Conservation (phyloP, 2,888 invertebrate genomes). For the Ophion obscuratus region DNA sequence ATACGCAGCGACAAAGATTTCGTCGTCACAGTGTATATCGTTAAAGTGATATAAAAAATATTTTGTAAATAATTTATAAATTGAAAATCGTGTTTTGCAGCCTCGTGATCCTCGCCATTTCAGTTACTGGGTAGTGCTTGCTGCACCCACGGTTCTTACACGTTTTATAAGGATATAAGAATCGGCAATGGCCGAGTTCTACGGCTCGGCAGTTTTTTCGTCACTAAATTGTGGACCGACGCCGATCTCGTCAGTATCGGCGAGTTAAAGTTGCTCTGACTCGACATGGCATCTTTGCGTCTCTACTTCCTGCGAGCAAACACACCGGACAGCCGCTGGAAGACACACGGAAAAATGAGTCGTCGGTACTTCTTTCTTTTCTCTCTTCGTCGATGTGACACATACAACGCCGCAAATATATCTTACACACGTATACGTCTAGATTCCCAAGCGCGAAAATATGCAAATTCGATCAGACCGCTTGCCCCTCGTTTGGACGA, state of each 20-base stretch:
- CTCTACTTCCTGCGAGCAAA: slow-evolving; percentile 97
- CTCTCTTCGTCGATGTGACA: neutral
- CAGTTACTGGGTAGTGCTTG: slow-evolving; percentile 94
- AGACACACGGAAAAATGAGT: slow-evolving; percentile 94
- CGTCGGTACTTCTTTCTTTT: neutral
- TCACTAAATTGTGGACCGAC: slow-evolving; percentile 95
- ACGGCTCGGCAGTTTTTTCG: slow-evolving; percentile 94
- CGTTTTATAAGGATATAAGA: slow-evolving; percentile 94
- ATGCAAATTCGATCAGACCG: too few relatives aligned
- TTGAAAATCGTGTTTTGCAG: too few relatives aligned
- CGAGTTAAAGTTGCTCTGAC: slow-evolving; percentile 95
- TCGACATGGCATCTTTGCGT: slow-evolving; percentile 93
- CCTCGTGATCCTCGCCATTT: slow-evolving; percentile 69
- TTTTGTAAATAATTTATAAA: too few relatives aligned
- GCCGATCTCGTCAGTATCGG: too few relatives aligned
- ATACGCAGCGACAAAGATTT: too few relatives aligned
- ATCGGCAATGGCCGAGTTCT: slow-evolving; percentile 86
- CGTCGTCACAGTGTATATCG: too few relatives aligned
- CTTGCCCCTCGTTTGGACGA: too few relatives aligned
- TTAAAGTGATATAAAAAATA: too few relatives aligned
- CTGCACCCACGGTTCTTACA: slow-evolving; percentile 95
- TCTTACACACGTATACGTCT: too few relatives aligned
- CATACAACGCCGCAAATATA: too few relatives aligned
- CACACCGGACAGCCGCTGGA: slow-evolving; percentile 92
- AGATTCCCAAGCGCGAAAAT: too few relatives aligned